phyloP scores from a whole-genome alignment of 2,113 vertebrate species.

The Mus spicilegus region DNA sequence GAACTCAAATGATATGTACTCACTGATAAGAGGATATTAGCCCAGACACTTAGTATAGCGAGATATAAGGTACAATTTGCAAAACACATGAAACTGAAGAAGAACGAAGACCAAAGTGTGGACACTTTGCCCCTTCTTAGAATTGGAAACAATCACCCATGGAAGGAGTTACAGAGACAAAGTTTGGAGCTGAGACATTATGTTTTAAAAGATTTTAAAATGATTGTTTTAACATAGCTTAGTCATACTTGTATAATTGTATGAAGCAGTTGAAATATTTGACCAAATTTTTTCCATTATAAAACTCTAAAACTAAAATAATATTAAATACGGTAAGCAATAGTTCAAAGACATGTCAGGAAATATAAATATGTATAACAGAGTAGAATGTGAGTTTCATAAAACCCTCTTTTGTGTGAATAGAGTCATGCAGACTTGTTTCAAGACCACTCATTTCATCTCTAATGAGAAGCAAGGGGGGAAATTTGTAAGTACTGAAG shows the following conservation, averaged over 20 bases:
- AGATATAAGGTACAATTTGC: too few relatives aligned
- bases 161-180: too few relatives aligned
- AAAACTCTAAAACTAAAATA: slow-evolving; percentile 36
- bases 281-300: slow-evolving; percentile 18
- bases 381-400: slow-evolving; percentile 36
- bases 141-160: too few relatives aligned
- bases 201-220: neutral
- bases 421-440: slow-evolving; percentile 40
- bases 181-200: too few relatives aligned
- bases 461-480: slow-evolving; percentile 22
- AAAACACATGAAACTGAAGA: too few relatives aligned
- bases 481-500: slow-evolving; percentile 58
- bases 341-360: neutral
- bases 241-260: neutral
- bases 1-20: too few relatives aligned
- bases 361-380: slow-evolving; percentile 62
- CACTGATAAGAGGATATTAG: too few relatives aligned
- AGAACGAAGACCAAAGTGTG: too few relatives aligned
- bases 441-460: slow-evolving; percentile 30
- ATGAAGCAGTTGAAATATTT: slow-evolving; percentile 27
- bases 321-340: neutral
- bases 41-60: too few relatives aligned
- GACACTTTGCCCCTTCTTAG: too few relatives aligned
- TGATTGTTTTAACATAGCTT: slow-evolving; percentile 35
- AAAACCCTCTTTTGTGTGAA: slow-evolving; percentile 44